Percentiles rank a stretch among this genome's conserved stretches.
Conservation (phyloP, 2,797 vertebrate species). For the Zenarchopterus dispar region DNA sequence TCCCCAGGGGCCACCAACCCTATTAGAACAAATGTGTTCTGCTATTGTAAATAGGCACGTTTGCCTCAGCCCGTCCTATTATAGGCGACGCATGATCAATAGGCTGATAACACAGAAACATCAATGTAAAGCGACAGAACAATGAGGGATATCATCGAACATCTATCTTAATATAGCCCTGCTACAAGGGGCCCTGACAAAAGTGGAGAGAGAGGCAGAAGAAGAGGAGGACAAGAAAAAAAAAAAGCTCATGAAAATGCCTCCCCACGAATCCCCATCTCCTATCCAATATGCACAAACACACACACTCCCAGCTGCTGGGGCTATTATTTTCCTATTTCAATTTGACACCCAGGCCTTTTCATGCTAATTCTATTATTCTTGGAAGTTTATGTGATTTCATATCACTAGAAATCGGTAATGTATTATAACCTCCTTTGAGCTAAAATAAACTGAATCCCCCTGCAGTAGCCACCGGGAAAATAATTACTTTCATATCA, state of each 20-base stretch:
- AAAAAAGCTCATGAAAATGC: constrained; percentile 98
- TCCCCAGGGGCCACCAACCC: constrained; percentile 95
- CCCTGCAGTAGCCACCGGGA: constrained; percentile 99
- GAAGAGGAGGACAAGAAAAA: not conserved
- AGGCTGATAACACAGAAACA: constrained; percentile 99
- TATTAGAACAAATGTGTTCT: constrained; percentile 99
- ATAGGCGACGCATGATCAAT: constrained; percentile 99
- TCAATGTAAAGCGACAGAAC: constrained; percentile 99
- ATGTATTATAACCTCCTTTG: constrained; percentile 99
- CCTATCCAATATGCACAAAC: constrained; percentile 97
- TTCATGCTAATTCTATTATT: constrained; percentile 99
- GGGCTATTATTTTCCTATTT: constrained; percentile 99
- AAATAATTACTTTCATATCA: constrained; percentile 99
- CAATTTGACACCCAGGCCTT: constrained; percentile 99
- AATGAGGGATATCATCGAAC: constrained; percentile 99
- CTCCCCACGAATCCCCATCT: constrained; percentile 97
- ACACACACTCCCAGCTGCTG: constrained; percentile 98
- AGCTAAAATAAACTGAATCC: constrained; percentile 96
- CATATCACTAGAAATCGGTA: constrained; percentile 99
- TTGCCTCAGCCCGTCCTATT: constrained; percentile 98
- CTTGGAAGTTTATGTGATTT: constrained; percentile 99
- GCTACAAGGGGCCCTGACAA: constrained; percentile 98
- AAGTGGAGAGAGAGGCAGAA: constrained; percentile 80
- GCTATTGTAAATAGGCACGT: constrained; percentile 99
- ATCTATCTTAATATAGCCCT: constrained; percentile 99